Base-by-base conservation (phyloP, 2,797 vertebrate genomes). In the Heliangelus exortis region DNA sequence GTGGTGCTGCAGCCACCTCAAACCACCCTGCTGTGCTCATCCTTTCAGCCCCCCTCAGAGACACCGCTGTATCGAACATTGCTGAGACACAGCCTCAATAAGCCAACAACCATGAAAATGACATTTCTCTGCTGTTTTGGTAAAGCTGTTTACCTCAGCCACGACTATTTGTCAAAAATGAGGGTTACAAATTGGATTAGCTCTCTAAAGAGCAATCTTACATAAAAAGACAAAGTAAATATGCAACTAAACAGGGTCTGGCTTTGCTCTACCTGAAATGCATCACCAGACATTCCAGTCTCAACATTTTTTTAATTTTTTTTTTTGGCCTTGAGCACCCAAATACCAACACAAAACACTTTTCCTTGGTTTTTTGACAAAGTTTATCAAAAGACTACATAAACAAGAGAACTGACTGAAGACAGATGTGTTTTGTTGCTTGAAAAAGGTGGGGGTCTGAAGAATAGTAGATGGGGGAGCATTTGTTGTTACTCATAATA, bases 321-420 rank as follows among this genome's bases (percentile, higher is more conserved):
- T 83, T 17, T 61, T 72, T 75, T 63, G 53, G 41, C 72, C 26
- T 61, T n/a, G 36, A 41, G 53, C 34, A 50, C 72, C 55, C 74
- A 75, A 93, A 84, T 48, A 10, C 45, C 82, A 73, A 55, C 4
- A 3, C 54, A 78, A 84, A 85, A 75, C 13, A 19, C 26, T 23
- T 87, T 61, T 78, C 84, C 69, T 21, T 51, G 81, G 23, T 50
- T 89, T 90, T 84, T 55, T 87, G 57, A 81, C 11, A 10, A 81
- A 84, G 21, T 75, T 81, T 12, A 85, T 86, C 34, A 19, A 61
- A 74, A 16, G 5, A 33, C 36, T 41, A 15, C 7, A 1, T 41
- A 41, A 91, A 75, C 13, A 36, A 57, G 58, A 84, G 69, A 61
- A 55, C 15, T 0, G 1, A 33, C 16, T 66, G 63, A 17, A 54